A percentile compares a stretch with the other conserved stretches of the same genome.
These are phyloP conservation scores for Apotomis betuletana DNA, from an alignment of 2,888 invertebrate species.

Conservation along the genomic window DNA sequence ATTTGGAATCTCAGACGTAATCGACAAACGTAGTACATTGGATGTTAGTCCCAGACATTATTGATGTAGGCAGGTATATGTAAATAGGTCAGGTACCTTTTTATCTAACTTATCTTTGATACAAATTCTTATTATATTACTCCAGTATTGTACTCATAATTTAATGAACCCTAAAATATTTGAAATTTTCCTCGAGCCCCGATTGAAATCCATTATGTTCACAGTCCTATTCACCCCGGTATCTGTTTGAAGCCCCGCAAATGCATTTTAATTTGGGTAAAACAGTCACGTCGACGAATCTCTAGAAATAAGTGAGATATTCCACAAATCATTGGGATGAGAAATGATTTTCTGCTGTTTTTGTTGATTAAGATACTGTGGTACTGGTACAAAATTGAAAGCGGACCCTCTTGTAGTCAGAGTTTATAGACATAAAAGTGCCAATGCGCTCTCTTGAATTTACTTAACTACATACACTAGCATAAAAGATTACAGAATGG, in stretches of 20 bases:
- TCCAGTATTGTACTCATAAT: not conserved
- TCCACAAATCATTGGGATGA: not conserved
- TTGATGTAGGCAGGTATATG: too few relatives aligned
- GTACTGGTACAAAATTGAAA: too few relatives aligned
- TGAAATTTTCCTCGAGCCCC: not conserved
- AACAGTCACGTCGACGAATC: constrained; percentile 33
- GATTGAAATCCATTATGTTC: constrained; percentile 19
- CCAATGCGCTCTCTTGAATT: too few relatives aligned
- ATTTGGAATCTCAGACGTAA: too few relatives aligned
- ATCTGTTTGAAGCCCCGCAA: constrained; percentile 32
- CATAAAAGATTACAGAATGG: too few relatives aligned
- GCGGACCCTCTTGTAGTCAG: too few relatives aligned
- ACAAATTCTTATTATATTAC: not conserved
- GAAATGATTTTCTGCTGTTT: not conserved
- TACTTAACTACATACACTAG: too few relatives aligned
- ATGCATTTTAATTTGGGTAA: constrained; percentile 38
- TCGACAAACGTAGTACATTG: too few relatives aligned
- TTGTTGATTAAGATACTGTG: not conserved
- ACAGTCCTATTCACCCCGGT: constrained; percentile 1
- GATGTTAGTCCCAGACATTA: too few relatives aligned
- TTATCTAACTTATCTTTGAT: not conserved
- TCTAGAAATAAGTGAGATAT: constrained; percentile 35
- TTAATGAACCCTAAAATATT: not conserved
- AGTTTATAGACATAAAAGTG: too few relatives aligned
- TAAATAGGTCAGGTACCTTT: too few relatives aligned